Conservation (phyloP, 2,888 invertebrate species). For the Aleiodes testaceus region DNA sequence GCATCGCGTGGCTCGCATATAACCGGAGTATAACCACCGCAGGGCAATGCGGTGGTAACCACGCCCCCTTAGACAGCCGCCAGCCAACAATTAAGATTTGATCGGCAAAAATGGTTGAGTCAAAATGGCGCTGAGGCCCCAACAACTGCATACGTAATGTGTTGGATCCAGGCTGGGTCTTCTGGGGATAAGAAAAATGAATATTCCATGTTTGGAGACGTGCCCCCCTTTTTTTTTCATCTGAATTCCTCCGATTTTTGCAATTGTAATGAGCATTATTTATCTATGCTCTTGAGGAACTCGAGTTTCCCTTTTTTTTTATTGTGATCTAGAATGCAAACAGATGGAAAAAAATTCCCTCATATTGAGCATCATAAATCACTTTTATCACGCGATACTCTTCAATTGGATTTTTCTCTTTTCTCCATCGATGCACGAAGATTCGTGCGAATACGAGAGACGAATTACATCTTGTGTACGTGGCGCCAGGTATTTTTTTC, state of each 20-base stretch:
- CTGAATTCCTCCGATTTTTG: conserved; percentile 22
- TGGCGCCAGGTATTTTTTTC: conserved; percentile 20
- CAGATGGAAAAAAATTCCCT: conserved; percentile 15
- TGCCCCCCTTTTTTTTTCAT: too few species aligned
- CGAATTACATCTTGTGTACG: conserved; percentile 29
- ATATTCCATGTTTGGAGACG: conserved; percentile 41
- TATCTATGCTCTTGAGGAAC: background rate
- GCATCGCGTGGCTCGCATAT: conserved; percentile 69
- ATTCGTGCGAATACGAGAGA: conserved; percentile 47
- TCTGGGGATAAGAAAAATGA: conserved; percentile 23
- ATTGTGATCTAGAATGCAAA: conserved; percentile 3
- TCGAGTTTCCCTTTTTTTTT: background rate
- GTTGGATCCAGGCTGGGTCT: conserved; percentile 14
- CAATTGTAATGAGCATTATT: conserved; percentile 33
- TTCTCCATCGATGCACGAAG: conserved; percentile 44
- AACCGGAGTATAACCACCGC: conserved; percentile 53
- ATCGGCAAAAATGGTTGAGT: conserved; percentile 73
- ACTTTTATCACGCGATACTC: conserved; percentile 54
- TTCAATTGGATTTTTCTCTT: background rate
- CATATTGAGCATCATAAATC: conserved; percentile 45
- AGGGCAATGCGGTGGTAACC: conserved; percentile 58
- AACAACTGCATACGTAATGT: conserved; percentile 71
- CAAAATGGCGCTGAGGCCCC: conserved; percentile 69
- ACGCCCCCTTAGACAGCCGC: conserved; percentile 73
- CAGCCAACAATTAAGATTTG: conserved; percentile 74